Evolutionary conservation across 2,797 vertebrate species (phyloP), one percentile per base, ranked within the genome.

Genomic region (Pterois miles): DNA sequence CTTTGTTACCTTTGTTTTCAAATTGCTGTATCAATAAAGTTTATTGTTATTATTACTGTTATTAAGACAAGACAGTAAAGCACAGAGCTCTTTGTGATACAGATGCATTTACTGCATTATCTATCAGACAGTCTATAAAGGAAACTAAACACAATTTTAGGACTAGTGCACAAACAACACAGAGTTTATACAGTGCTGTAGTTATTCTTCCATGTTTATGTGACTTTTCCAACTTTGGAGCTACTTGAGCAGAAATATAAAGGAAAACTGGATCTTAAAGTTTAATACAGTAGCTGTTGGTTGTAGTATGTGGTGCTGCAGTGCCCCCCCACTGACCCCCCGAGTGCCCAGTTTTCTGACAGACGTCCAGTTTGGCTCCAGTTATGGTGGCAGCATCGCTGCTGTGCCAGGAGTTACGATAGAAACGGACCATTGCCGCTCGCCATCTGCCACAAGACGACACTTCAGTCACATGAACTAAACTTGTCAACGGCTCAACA

Each of bases 351-450:
- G 29, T 54, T 25, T 60, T 22, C 57, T 82, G 80, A 83, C 66
- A 58, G 56, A 2, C 29, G 18, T 78, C 80, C 83, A 85, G 82
- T 46, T 85, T 88, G 83, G 85, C 89, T 53, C 5, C 27, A 0
- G 43, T 9, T 58, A 62, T 27, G 68, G 33, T 38, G 46, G 48
- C 64, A 48, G 43, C 31, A 2, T 53, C 13, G 34, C 40, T 29
- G 72, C 65, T 4, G 68, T 62, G 82, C 84, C 85, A 87, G 78
- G 22, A 85, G 69, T 50, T 75, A 84, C 76, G 84, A 77, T 20
- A 54, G 58, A 80, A 78, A 65, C 72, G 73, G 25, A 84, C 56
- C 62, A 70, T 86, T 71, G 73, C 5, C 65, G 50, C 74, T 83
- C 63, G 16, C 62, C 86, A 81, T 60, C 82, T 83, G 81, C 64